Evolutionary conservation across 2,797 vertebrate species (phyloP).

Genomic region (Sebastes aleutianus): DNA sequence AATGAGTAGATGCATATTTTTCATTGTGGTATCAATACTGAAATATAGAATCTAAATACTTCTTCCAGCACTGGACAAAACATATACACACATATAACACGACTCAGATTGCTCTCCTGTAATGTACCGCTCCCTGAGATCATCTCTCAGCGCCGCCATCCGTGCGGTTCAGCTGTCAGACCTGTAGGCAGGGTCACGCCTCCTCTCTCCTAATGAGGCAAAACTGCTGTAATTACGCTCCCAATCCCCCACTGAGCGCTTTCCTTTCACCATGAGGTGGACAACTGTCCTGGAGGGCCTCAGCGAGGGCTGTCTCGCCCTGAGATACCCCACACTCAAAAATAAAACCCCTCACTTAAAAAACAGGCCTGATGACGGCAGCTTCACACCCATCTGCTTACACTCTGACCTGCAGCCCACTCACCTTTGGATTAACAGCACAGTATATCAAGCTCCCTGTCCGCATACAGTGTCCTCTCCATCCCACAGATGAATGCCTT

Average conservation of each 20-base stretch:
- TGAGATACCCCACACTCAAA: constrained; percentile 21
- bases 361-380: constrained; percentile 20
- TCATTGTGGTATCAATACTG: not conserved
- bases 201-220: constrained; percentile 74
- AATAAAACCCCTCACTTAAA: constrained; percentile 35
- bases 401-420: not conserved
- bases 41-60: not conserved
- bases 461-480: not conserved
- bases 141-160: constrained; percentile 46
- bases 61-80: not conserved
- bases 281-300: constrained; percentile 56
- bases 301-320: constrained; percentile 32
- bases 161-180: constrained; percentile 66
- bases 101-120: not conserved
- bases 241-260: constrained; percentile 57
- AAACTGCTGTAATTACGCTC: constrained; percentile 73
- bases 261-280: constrained; percentile 51
- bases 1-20: not conserved
- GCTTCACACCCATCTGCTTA: constrained; percentile 13
- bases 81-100: not conserved
- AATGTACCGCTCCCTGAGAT: constrained; percentile 1
- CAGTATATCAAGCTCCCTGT: not conserved
- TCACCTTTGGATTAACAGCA: constrained; percentile 13
- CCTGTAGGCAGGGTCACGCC: constrained; percentile 68
- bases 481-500: not conserved